Conservation (phyloP, 1,140 invertebrate genomes). For the Drosophila ogumai region DNA sequence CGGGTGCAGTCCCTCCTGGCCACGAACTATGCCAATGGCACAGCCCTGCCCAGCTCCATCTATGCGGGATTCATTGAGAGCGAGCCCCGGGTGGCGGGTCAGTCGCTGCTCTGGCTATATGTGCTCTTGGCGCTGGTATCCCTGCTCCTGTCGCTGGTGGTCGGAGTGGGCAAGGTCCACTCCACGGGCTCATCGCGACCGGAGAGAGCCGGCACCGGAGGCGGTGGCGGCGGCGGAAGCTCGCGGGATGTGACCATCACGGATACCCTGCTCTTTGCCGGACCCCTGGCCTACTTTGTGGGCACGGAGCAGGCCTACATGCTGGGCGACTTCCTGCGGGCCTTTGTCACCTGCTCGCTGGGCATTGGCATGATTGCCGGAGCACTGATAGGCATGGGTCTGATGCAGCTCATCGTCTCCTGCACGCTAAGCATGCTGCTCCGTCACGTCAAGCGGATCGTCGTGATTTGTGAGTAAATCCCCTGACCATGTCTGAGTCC, state of each 20-base stretch:
- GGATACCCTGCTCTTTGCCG: constrained; percentile 87
- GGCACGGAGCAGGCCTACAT: constrained; percentile 90
- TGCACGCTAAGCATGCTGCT: constrained; percentile 89
- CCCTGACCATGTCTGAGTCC: fast-evolving
- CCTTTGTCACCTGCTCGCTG: constrained; percentile 86
- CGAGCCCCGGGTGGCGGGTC: constrained; percentile 78
- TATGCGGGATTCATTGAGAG: constrained; percentile 70
- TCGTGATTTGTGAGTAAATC: constrained; percentile 86
- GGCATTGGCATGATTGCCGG: constrained; percentile 87
- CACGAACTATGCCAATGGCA: constrained; percentile 21
- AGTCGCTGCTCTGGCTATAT: constrained; percentile 87
- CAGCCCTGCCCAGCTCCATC: constrained; percentile 50
- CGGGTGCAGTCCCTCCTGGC: constrained; percentile 38
- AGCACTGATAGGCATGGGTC: constrained; percentile 88
- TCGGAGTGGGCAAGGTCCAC: constrained; percentile 72
- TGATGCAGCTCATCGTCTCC: constrained; percentile 88
- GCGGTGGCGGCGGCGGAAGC: background rate
- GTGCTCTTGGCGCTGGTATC: constrained; percentile 86
- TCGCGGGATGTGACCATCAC: constrained; percentile 69
- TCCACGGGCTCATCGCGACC: constrained; percentile 53
- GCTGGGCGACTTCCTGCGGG: constrained; percentile 88
- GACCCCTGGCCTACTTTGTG: constrained; percentile 88
- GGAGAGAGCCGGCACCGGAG: constrained; percentile 21
- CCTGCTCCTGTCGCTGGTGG: constrained; percentile 86
- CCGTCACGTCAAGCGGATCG: constrained; percentile 87